Conservation (phyloP, 2,888 invertebrate species). For the Cryptus armator region DNA sequence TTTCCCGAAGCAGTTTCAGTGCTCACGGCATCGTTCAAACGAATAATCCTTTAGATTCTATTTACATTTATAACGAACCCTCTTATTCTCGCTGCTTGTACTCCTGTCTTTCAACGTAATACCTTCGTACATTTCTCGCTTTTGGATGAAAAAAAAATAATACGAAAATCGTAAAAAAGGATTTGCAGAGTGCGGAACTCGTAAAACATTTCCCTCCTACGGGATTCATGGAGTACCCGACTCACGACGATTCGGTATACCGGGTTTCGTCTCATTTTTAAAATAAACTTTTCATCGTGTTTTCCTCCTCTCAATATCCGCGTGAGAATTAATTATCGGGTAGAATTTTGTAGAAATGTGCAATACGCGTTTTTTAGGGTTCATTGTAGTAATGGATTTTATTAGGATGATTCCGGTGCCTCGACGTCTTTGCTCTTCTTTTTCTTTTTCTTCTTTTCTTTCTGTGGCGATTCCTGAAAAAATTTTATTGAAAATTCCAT, state of each 20-base stretch:
- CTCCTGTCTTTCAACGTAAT: neutral
- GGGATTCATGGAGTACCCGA: constrained; percentile 26
- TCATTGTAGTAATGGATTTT: constrained; percentile 42
- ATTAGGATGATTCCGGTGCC: constrained; percentile 67
- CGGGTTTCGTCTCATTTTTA: constrained; percentile 57
- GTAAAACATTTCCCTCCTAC: constrained; percentile 22
- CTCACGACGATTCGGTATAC: constrained; percentile 33
- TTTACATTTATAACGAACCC: constrained; percentile 59
- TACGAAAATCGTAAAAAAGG: neutral
- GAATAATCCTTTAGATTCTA: constrained; percentile 52
- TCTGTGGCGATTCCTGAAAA: constrained; percentile 82
- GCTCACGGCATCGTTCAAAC: constrained; percentile 31
- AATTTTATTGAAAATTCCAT: constrained; percentile 28
- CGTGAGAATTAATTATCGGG: constrained; percentile 34
- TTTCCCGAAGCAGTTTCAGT: constrained; percentile 26
- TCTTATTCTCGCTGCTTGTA: constrained; percentile 25
- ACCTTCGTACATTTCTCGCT: constrained; percentile 3
- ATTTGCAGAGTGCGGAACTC: constrained; percentile 25
- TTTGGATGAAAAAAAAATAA: neutral
- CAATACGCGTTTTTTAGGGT: constrained; percentile 42
- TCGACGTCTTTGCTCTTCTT: constrained; percentile 91
- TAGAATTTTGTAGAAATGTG: constrained; percentile 58
- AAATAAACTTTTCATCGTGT: constrained; percentile 52
- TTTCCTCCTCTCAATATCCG: constrained; percentile 40
- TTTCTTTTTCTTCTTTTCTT: constrained; percentile 92